A percentile compares a stretch with the other conserved stretches of the same genome.
Conservation (phyloP, 2,113 vertebrate species). For the Neogobius melanostomus region DNA sequence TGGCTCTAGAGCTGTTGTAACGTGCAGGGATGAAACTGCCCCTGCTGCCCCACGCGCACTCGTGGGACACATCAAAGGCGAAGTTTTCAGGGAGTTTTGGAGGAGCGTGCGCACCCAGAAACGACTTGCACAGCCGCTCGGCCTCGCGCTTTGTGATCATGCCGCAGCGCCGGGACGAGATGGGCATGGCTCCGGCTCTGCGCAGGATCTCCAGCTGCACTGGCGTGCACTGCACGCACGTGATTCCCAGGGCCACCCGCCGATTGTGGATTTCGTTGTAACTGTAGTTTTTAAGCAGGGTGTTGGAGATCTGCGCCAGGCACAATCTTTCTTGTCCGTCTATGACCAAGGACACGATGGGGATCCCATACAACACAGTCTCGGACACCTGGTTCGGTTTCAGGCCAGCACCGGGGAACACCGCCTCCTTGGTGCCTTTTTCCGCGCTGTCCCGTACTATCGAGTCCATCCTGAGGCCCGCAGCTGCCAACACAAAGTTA, state of each 20-base stretch:
- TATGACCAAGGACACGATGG: constrained; percentile 93
- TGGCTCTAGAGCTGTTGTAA: constrained; percentile 91
- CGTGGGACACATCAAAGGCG: constrained; percentile 89
- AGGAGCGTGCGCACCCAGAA: constrained; percentile 86
- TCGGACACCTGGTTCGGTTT: constrained; percentile 97
- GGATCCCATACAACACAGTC: constrained; percentile 92
- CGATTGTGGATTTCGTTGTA: constrained; percentile 94
- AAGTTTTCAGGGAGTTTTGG: constrained; percentile 92
- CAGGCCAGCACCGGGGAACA: constrained; percentile 82
- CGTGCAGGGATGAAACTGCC: constrained; percentile 90
- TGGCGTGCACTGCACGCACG: constrained; percentile 91
- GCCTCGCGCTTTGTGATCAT: constrained; percentile 94
- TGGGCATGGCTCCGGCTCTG: constrained; percentile 89
- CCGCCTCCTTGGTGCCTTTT: constrained; percentile 89
- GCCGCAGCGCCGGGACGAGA: constrained; percentile 89
- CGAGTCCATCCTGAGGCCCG: constrained; percentile 87
- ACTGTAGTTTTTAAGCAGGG: constrained; percentile 88
- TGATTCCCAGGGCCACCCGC: constrained; percentile 91
- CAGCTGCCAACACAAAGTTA: constrained; percentile 35
- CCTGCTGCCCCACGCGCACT: constrained; percentile 89
- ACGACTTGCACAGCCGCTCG: constrained; percentile 89
- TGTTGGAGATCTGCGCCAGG: constrained; percentile 91
- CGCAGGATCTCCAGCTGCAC: constrained; percentile 91
- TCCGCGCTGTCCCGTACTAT: constrained; percentile 90
- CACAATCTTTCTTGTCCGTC: constrained; percentile 92